Base-by-base conservation (phyloP, 2,113 vertebrate species). In the Rissa tridactyla region DNA sequence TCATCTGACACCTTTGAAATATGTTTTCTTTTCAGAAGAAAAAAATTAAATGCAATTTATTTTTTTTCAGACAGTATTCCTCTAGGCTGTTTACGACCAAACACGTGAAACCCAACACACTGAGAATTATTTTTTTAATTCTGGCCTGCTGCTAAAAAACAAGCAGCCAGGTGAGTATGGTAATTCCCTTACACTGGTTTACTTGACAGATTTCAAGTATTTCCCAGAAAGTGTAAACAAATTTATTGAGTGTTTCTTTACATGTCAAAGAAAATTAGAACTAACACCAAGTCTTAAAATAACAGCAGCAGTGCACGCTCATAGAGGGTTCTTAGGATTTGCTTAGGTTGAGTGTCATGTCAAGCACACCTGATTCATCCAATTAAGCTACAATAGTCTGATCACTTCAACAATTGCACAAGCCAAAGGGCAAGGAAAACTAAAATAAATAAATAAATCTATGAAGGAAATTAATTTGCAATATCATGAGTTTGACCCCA, bases 271-370 rank as follows among this genome's bases (percentile, higher is more conserved):
- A 77, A 90, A 92, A 94, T 40, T 5, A 69, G 64, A 75, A 54
- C 78, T 83, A 95, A 95, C 47, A 82, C 15, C 19, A 66, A 38
- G 34, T 69, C 91, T 91, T 89, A 93, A 95, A 96, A 86, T 94
- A 92, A 40, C 51, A 69, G 57, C 58, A 80, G 40, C 60, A 94
- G 26, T 52, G 52, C 60, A 83, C 20, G 64, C 25, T 82, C 38
- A 21, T 7, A 49, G 18, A 58, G 15, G 30, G 47, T 92, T 71
- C 93, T 30, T 91, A 82, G 64, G 77, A 89, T 86, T 95, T 90
- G 46, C 55, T 69, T 69, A 44, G 16, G 36, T 21, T 88, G 22
- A 69, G 34, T 20, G 25, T 62, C 85, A 84, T 23, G 46, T 88
- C 90, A 89, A 94, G 86, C 75, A 86, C 38, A 70, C 27, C 11